Evolutionary conservation across 2,888 invertebrate genomes (phyloP).

Genomic region (Plebejus melissa): DNA sequence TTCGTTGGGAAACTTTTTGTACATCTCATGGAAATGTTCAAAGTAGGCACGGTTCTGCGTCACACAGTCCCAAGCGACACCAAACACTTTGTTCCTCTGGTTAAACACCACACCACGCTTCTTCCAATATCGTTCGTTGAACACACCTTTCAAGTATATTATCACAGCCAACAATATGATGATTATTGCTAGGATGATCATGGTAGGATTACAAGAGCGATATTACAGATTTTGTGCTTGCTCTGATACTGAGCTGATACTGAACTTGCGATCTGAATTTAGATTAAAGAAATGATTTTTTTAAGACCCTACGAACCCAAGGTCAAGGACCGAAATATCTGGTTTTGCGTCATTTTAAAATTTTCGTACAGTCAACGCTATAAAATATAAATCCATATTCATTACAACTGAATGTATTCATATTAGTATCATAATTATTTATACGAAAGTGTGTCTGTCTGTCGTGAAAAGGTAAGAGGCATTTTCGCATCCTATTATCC

Average conservation of each 20-base stretch:
- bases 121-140: conserved; percentile 51
- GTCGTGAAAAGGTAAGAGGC: no score
- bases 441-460: no score
- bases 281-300: background rate
- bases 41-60: conserved; percentile 44
- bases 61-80: conserved; percentile 47
- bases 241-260: background rate
- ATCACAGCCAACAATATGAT: background rate
- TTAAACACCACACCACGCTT: conserved; percentile 49
- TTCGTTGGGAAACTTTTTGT: conserved; percentile 46
- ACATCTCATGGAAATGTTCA: conserved; percentile 45
- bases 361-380: background rate
- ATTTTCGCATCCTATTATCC: no score
- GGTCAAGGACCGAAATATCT: background rate
- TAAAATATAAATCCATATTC: background rate
- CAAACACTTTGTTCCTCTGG: conserved; percentile 43
- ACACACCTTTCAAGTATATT: conserved; percentile 33
- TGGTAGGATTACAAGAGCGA: background rate
- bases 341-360: background rate
- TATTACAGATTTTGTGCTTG: background rate
- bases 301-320: background rate
- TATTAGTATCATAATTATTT: no score
- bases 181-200: background rate
- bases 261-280: background rate
- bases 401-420: no score